phyloP scores from a whole-genome alignment of 2,888 invertebrate species.

The Trachelus troglodyta region DNA sequence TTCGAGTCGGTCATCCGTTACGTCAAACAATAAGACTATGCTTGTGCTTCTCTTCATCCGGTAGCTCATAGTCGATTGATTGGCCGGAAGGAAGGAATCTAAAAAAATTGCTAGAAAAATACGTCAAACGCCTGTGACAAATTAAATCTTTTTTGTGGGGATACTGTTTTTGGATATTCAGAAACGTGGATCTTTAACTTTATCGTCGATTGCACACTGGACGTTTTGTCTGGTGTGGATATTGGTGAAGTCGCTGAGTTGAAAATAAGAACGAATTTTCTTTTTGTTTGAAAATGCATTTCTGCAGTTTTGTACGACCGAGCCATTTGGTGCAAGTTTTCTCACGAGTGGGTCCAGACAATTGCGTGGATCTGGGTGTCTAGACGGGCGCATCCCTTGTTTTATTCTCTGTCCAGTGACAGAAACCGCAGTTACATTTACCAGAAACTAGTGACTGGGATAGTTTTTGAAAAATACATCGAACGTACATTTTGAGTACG shows the following conservation, averaged over 20 bases:
- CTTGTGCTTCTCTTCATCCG: neutral
- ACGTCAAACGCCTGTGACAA: neutral
- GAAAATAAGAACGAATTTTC: conserved; percentile 23
- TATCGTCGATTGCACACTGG: neutral
- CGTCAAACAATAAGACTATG: conserved; percentile 17
- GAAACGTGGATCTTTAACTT: too few species aligned
- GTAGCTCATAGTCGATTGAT: neutral
- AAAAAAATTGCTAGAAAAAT: neutral
- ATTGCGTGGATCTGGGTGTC: conserved; percentile 61
- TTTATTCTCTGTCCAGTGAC: conserved; percentile 30
- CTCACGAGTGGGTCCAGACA: conserved; percentile 54
- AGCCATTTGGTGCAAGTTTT: conserved; percentile 32
- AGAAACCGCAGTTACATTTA: conserved; percentile 38
- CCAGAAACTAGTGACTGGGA: conserved; percentile 40
- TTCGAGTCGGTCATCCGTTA: conserved; percentile 25
- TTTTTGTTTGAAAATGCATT: conserved; percentile 23
- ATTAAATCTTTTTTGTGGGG: neutral
- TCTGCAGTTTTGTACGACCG: conserved; percentile 30
- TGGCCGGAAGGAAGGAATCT: neutral
- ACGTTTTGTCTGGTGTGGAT: neutral
- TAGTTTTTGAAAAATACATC: neutral
- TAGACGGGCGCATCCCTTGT: conserved; percentile 54
- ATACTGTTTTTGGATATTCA: too few species aligned
- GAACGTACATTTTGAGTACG: neutral
- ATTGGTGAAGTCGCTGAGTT: too few species aligned